Conservation (phyloP, 2,797 vertebrate species). For the Smutsia gigantea region DNA sequence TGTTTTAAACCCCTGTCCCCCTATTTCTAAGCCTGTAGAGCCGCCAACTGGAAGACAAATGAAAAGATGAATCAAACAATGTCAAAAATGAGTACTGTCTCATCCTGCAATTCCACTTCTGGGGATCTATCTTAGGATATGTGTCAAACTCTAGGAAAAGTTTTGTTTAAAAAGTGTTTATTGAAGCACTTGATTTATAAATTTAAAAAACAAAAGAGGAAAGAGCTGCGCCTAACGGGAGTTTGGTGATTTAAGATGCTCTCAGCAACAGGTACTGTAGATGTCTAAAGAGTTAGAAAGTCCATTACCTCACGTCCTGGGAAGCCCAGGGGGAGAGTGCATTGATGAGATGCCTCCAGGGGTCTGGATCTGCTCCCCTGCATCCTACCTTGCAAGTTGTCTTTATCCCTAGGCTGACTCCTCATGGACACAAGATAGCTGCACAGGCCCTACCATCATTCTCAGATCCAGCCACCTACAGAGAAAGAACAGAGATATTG, state of each 20-base stretch:
- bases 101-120: not conserved
- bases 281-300: not conserved
- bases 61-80: not conserved
- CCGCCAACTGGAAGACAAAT: not conserved
- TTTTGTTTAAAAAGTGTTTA: not conserved
- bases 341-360: not conserved
- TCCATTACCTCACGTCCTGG: not conserved
- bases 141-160: not conserved
- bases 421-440: not conserved
- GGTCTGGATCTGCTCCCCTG: not conserved
- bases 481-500: not conserved
- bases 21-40: not conserved
- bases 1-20: not conserved
- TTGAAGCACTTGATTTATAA: not conserved
- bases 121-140: not conserved
- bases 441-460: not conserved
- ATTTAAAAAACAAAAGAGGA: not conserved
- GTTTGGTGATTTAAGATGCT: not conserved
- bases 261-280: not conserved
- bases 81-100: constrained; percentile 7
- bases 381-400: not conserved
- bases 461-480: not conserved
- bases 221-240: not conserved
- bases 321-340: not conserved
- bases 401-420: not conserved